Evolutionary conservation across 1,140 invertebrate species (phyloP), one percentile per base, ranked within the genome.

Genomic region (Cheumatopsyche charites): DNA sequence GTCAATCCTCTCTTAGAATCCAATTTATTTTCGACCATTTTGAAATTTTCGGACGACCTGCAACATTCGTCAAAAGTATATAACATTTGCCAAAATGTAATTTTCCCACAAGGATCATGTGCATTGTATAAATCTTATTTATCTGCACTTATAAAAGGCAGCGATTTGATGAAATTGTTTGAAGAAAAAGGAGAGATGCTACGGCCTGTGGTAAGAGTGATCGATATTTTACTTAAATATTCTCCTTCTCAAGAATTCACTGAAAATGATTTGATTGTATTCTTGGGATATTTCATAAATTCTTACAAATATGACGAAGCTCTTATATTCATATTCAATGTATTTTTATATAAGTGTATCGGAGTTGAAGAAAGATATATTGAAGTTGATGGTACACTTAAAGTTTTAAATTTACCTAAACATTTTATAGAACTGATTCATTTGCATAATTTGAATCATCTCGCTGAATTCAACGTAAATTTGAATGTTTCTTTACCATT

Each of bases 151-250:
- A 23, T 75, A 9, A 65, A 43, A 49, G 68, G 68, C 0, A 26
- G 23, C n/a, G 67, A 58, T 71, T 29, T 75, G 15, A 36, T 26
- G 6, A 26, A 49, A 1, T 55, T 75, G 41, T 73, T 75, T 21
- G 67, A 73, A 55, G 68, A 75, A 67, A 73, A 67, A 43, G 71
- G 71, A 1, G 74, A 75, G 55, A 23, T 43, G 0, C 55, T 75
- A 13, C 36, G 68, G 21, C 62, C 74, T 0, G 61, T 75, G 13
- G 71, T 75, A 4, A 71, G 69, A 67, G 45, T 72, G 25, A 62
- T 73, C 55, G 71, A 75, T 36, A 62, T 75, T 2, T 42, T 75
- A 6, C 15, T 75, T 12, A 73, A 73, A 45, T 66, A 72, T 55
- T 15, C n/a, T 1, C 9, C 7, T 68, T 55, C 13, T 67, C 43